These are phyloP conservation scores for Invenusta paracnida DNA, from an alignment of 2,888 invertebrate species.

Conservation along the genomic window DNA sequence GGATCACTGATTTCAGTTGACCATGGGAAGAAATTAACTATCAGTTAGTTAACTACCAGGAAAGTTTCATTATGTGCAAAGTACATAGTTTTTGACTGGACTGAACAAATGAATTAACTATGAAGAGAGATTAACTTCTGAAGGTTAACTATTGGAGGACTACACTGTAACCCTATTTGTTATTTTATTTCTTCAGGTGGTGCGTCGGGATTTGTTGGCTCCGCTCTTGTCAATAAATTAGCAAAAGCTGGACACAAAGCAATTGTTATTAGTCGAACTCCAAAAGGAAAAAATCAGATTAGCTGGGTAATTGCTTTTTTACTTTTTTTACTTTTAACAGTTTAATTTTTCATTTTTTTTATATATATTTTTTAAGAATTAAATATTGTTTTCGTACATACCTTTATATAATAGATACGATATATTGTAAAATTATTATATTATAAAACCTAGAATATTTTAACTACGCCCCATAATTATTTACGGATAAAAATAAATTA, in stretches of 20 bases:
- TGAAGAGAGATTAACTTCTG: not conserved
- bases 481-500: no score
- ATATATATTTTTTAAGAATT: no score
- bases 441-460: no score
- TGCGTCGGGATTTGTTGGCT: constrained; percentile 2
- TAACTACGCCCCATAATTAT: no score
- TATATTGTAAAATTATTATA: no score
- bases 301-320: not conserved
- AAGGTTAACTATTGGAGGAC: not conserved
- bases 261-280: constrained; percentile 1
- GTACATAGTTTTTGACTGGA: not conserved
- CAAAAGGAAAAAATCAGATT: constrained; percentile 1
- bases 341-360: no score
- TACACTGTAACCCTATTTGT: no score
- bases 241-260: not conserved
- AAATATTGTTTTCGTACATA: no score
- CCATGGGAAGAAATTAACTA: not conserved
- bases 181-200: not conserved
- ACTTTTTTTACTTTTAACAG: not conserved
- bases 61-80: not conserved
- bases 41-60: not conserved
- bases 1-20: not conserved
- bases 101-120: not conserved
- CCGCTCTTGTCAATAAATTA: not conserved
- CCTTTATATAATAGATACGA: no score